Conservation (phyloP, 2,113 vertebrate species). For the Thamnaconus septentrionalis region DNA sequence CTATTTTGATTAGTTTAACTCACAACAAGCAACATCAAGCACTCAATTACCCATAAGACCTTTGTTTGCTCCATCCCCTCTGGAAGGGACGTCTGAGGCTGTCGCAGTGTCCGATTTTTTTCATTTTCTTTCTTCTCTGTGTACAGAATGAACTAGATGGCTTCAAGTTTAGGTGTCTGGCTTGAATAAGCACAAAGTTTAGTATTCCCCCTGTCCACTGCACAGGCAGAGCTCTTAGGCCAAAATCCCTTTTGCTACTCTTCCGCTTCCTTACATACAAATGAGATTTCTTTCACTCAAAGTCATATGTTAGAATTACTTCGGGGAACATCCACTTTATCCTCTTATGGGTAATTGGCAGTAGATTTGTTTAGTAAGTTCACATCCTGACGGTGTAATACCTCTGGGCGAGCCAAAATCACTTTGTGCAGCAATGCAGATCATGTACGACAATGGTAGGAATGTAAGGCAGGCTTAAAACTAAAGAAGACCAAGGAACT, state of each 20-base stretch:
- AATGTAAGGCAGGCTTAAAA: slow-evolving; percentile 33
- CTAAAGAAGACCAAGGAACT: slow-evolving; percentile 14
- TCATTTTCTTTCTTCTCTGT: not conserved
- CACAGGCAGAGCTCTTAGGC: slow-evolving; percentile 48
- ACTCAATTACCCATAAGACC: slow-evolving; percentile 34
- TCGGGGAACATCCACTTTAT: slow-evolving; percentile 38
- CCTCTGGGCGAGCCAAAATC: slow-evolving; percentile 41
- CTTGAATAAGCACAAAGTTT: slow-evolving; percentile 39
- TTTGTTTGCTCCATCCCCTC: not conserved
- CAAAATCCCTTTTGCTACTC: slow-evolving; percentile 53
- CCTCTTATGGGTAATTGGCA: slow-evolving; percentile 45
- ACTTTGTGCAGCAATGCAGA: slow-evolving; percentile 35
- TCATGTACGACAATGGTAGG: slow-evolving; percentile 24
- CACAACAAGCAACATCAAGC: slow-evolving; percentile 44
- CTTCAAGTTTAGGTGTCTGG: slow-evolving; percentile 25
- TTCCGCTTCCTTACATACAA: slow-evolving; percentile 60
- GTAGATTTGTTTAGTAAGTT: slow-evolving; percentile 58
- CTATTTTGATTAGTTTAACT: slow-evolving; percentile 35
- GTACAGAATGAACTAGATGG: slow-evolving; percentile 6
- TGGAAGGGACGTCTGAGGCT: not conserved
- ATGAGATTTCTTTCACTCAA: slow-evolving; percentile 57
- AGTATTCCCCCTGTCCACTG: slow-evolving; percentile 52
- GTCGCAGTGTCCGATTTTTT: too few species aligned
- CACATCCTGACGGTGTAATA: slow-evolving; percentile 47
- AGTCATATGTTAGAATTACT: slow-evolving; percentile 46